Base-by-base conservation (phyloP, 2,113 vertebrate species). In the Cebus imitator region DNA sequence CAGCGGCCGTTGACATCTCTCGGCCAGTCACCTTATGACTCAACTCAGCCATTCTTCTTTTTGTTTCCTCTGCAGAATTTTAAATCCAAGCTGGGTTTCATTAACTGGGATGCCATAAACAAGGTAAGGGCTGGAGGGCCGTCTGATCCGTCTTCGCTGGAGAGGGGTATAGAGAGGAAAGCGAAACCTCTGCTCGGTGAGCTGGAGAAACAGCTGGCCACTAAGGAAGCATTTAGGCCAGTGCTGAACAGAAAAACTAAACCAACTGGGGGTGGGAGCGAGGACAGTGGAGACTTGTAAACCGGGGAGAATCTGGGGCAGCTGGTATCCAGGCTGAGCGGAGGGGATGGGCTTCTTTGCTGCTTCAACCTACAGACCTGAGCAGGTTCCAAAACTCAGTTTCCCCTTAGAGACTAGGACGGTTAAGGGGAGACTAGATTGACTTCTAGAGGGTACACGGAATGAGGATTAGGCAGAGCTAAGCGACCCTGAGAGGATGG, bases 91-190 rank as follows among this genome's bases (percentile, higher is more conserved):
- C 52, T 97, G 78, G 85, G 50, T 52, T 97, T 97, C 81, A 96
- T 97, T 91, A 98, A 98, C 87, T 97, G 97, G 97, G 96, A 97
- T 14, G 93, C 90, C 79, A 80, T 97, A 27, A 79, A 64, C 87
- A 97, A 97, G 97, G 97, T 98, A 94, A 83, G 95, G 27, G 30
- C 94, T 35, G 10, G 87, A 64, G 58, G 81, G 37, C 52, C 0
- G 0, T 0, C 13, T 20, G 20, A 16, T 30, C 37, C 23, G 27
- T 52, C 23, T 80, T 58, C 32, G 25, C 45, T 58, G 45, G 35
- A 57, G 72, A 48, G 45, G 48, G 48, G 20, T 5, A 1, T 1
- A 12, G 58, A 37, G 50, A 86, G 45, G 64, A 57, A 76, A 84
- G 72, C 2, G 3, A 86, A 45, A 14, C 2, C 32, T 40, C 18